phyloP scores from a whole-genome alignment of 1,140 invertebrate genomes.

The Orchestia grillus region DNA sequence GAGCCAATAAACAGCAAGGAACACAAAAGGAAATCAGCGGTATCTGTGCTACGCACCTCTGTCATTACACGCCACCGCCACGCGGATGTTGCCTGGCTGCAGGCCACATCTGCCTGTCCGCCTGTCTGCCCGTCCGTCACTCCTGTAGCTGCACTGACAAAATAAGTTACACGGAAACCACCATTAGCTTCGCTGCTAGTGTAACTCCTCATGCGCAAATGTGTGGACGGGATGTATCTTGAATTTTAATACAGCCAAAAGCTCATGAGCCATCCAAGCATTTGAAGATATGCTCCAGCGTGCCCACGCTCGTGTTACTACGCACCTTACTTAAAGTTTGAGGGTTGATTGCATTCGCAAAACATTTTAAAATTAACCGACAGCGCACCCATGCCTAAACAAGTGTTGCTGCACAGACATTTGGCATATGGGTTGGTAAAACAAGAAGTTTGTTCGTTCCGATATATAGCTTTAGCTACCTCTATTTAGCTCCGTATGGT shows the following conservation, averaged over 20 bases:
- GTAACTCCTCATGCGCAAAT: neutral
- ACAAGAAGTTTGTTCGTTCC: too few species aligned
- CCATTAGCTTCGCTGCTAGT: neutral
- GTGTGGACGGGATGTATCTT: neutral
- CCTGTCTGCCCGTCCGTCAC: constrained; percentile 14
- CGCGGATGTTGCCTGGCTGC: constrained; percentile 1
- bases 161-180: neutral
- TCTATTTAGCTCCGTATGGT: too few species aligned
- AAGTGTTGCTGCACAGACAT: too few species aligned
- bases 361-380: neutral
- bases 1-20: neutral
- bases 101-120: neutral
- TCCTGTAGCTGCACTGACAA: neutral
- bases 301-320: neutral
- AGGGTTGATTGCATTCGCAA: neutral
- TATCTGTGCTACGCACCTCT: neutral
- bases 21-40: neutral
- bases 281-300: neutral
- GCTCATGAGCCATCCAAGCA: neutral
- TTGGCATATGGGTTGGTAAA: too few species aligned
- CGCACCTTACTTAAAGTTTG: neutral
- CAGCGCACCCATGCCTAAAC: too few species aligned
- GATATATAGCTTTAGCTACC: too few species aligned
- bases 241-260: neutral
- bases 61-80: neutral